phyloP scores from a whole-genome alignment of 1,140 invertebrate species.

The Drosophila ananassae region DNA sequence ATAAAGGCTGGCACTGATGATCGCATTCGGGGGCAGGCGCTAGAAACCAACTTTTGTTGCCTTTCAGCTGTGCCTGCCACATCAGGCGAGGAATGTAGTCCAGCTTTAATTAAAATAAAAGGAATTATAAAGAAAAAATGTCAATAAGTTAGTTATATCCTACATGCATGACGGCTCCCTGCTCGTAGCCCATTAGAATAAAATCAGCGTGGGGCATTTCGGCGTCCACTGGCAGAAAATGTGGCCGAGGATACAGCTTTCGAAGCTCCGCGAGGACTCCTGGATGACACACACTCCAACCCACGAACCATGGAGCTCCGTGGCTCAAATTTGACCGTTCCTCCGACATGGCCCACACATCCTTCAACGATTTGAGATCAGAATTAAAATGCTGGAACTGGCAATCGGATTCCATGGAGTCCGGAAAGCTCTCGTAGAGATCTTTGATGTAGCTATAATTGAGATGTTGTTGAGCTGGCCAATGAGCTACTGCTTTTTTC shows the following conservation, averaged over 20 bases:
- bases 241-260: constrained; percentile 90
- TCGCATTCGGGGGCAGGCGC: constrained; percentile 96
- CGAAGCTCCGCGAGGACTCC: constrained; percentile 90
- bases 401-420: constrained; percentile 90
- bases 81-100: constrained; percentile 96
- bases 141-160: constrained; percentile 57
- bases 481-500: constrained; percentile 90
- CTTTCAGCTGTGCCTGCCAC: constrained; percentile 96
- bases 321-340: constrained; percentile 87
- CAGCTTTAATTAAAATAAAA: constrained; percentile 86
- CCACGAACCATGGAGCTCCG: constrained; percentile 94
- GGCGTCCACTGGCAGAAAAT: constrained; percentile 95
- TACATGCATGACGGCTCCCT: constrained; percentile 97
- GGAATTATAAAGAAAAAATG: not conserved
- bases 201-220: constrained; percentile 95
- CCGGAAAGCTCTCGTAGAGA: constrained; percentile 88
- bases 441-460: constrained; percentile 91
- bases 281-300: constrained; percentile 96
- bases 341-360: constrained; percentile 92
- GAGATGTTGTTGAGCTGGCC: constrained; percentile 90
- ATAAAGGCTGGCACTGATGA: constrained; percentile 88
- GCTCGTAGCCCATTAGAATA: constrained; percentile 96
- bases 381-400: constrained; percentile 96
- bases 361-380: constrained; percentile 89
- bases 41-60: constrained; percentile 93